Evolutionary conservation across 35 echinoderm and acorn worm genomes (phyloP), one percentile per base, ranked within the genome.

Genomic region (Chiridota heheva): DNA sequence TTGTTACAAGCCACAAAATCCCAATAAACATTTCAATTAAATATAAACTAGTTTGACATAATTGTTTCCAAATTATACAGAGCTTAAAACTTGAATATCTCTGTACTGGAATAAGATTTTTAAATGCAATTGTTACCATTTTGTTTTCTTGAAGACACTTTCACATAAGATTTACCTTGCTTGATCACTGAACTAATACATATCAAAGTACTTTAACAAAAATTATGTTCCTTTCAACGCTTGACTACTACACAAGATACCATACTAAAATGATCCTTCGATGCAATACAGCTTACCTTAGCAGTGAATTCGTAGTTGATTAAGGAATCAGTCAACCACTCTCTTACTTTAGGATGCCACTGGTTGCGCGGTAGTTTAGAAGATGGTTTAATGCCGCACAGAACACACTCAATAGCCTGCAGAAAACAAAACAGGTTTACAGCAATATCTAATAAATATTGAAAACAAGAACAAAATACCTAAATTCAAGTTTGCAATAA

Each of bases 361-460:
- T 90, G 82, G 55, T 43, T 82, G 43, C 72, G 32, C 43, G 88
- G 71, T 44, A 90, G 70, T 20, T 76, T 57, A 15, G 69, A 73
- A 28, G 79, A 76, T 44, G 93, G 88, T 58, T 96, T 96, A 56
- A 81, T 87, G 34, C 60, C 63, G 49, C 56, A 67, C 44, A 96
- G 67, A 6, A 87, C 79, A 83, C 93, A 96, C 51, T 96, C 83
- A 82, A 96, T 86, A 1, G 87, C 87, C 93, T 96, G 44, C 22
- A 69, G 15, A 35, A 22, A 25, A 79, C 6, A 60, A 24, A 29
- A 58, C 2, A 58, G 60, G 25, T 13, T 78, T 6, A 58, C 12
- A 17, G 20, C 18, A 28, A 78, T 0, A 29, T 69, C 32, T 36
- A 76, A 32, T 24, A 1, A 27, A 56, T 0, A 33, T 36, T 3